Percentiles rank a stretch among this genome's conserved stretches.
phyloP scores from a whole-genome alignment of 2,888 invertebrate species.

The Patella caerulea region DNA sequence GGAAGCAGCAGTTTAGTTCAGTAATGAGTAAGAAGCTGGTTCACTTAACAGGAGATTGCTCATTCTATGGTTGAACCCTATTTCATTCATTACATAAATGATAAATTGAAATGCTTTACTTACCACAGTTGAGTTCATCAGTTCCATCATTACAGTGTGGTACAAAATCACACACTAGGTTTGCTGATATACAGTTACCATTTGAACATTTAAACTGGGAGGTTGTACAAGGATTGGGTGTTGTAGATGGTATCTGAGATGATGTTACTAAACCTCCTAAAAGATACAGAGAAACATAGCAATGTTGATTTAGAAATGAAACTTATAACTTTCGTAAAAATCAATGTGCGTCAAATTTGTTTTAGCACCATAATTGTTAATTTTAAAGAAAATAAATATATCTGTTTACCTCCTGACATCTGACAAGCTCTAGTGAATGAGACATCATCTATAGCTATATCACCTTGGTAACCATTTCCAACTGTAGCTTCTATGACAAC shows the following conservation, averaged over 20 bases:
- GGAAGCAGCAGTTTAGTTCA: no score
- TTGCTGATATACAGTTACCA: constrained; percentile 48
- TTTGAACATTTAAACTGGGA: constrained; percentile 44
- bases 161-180: constrained; percentile 60
- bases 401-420: no score
- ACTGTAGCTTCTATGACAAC: constrained; percentile 61
- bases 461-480: constrained; percentile 53
- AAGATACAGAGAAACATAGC: neutral
- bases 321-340: neutral
- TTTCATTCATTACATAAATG: no score
- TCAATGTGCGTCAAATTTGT: no score
- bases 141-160: constrained; percentile 54
- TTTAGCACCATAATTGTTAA: neutral
- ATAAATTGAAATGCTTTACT: constrained; percentile 8
- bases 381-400: neutral
- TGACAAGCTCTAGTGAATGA: constrained; percentile 46
- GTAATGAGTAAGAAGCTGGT: no score
- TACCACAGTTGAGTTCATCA: constrained; percentile 63
- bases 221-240: constrained; percentile 51
- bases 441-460: constrained; percentile 66
- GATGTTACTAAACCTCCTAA: constrained; percentile 45
- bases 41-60: no score
- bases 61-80: no score
- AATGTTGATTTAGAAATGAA: no score
- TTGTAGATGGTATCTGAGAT: constrained; percentile 46